phyloP scores from a whole-genome alignment of 2,888 invertebrate genomes.

The Liodrosophila aerea region DNA sequence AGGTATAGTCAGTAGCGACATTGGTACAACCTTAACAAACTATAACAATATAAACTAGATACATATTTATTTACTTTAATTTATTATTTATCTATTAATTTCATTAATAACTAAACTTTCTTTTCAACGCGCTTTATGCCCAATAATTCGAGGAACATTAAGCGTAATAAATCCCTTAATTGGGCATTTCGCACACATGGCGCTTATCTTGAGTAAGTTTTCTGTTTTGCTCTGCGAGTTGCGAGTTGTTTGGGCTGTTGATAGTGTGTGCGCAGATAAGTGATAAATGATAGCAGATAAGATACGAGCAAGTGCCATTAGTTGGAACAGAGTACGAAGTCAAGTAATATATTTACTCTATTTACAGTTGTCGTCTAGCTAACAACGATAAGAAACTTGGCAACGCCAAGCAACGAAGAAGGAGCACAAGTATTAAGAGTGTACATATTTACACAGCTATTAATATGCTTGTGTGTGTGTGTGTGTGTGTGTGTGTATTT shows the following conservation, averaged over 20 bases:
- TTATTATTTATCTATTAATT: no score
- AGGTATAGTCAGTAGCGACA: no score
- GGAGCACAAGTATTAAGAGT: background rate
- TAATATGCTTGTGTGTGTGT: constrained; percentile 27
- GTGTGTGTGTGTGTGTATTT: constrained; percentile 28
- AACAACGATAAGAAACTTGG: constrained; percentile 47
- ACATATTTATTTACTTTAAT: no score
- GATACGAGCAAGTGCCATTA: constrained; percentile 20
- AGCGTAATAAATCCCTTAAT: no score
- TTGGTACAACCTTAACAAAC: no score
- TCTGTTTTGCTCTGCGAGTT: background rate
- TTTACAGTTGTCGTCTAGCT: constrained; percentile 15
- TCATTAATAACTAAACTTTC: no score
- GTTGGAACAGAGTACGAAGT: constrained; percentile 2
- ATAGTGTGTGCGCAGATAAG: constrained; percentile 10
- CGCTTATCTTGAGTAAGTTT: background rate
- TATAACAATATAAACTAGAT: no score
- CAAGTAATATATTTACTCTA: constrained; percentile 7
- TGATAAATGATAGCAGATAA: constrained; percentile 23
- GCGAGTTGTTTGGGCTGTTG: constrained; percentile 13
- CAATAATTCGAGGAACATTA: no score
- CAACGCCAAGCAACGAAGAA: constrained; percentile 10
- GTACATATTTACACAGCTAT: constrained; percentile 47
- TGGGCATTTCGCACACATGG: background rate
- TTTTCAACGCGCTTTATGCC: no score